Base-by-base conservation (phyloP, 2,888 invertebrate genomes). In the Leptogaster cylindrica region DNA sequence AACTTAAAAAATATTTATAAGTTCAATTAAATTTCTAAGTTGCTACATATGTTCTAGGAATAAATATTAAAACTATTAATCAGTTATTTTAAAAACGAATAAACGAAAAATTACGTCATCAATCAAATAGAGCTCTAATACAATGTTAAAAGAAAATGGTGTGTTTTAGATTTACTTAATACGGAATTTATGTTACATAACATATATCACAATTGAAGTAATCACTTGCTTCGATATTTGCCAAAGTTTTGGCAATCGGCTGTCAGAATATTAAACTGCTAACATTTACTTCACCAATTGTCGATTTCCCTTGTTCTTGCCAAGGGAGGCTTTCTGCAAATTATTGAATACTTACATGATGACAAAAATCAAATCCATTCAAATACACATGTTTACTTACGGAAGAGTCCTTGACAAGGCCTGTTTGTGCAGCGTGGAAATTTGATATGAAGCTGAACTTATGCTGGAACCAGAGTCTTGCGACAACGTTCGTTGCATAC, bases 391-490 rank as follows among this genome's bases (percentile, higher is more conserved):
- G 31, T 55, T 10, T 55, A 75, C 77, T 78, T 74, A 81, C 81
- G 81, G 81, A 71, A 80, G 73, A 76, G 81, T 80, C 74, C 81
- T 73, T 41, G 80, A 76, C 70, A 80, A 71, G 10, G 79, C 76
- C 70, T 79, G 78, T 69, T 80, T 79, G 68, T 81, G 81, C 72
- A 81, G 72, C 46, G 79, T 78, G 46, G 78, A 80, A 68, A 82
- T 81, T 74, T 80, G 81, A 72, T 82, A 77, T 65, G 80, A 78
- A 65, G 77, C 86, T 79, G 82, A 85, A 77, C 82, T 85, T 69
- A 82, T 83, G 75, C 86, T 87, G 51, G 88, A 88, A 18, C 85
- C 84, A 70, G 79, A 87, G 82, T 76, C 86, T 84, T 73, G 86
- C 75, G 75, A 88, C 82, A 81, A 82, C 76, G 82, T 84, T 78